These are phyloP conservation scores for Melanotaenia boesemani DNA, from an alignment of 2,797 vertebrate genomes.

Conservation along the genomic window DNA sequence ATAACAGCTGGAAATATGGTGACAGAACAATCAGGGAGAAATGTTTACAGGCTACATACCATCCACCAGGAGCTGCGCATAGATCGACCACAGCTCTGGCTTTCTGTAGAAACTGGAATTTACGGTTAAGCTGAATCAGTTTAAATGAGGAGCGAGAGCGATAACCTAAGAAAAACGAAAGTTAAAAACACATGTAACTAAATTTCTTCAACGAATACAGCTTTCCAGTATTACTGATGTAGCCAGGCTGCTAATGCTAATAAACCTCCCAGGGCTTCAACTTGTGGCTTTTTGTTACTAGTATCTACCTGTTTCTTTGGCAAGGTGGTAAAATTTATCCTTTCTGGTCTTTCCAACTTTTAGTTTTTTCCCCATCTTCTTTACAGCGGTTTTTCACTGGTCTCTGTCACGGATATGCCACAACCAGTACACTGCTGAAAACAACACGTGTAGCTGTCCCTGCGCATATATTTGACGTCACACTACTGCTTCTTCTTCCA, in stretches of 20 bases:
- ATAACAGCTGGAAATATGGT: not conserved
- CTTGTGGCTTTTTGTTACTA: not conserved
- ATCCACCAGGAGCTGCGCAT: conserved; percentile 95
- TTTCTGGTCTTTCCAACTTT: conserved; percentile 93
- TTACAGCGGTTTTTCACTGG: not conserved
- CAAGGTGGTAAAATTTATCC: conserved; percentile 97
- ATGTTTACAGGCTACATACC: conserved; percentile 80
- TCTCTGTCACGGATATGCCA: conserved; percentile 3
- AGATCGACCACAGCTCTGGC: conserved; percentile 92
- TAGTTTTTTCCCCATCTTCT: conserved; percentile 94
- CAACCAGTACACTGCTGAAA: conserved; percentile 27
- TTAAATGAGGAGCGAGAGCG: conserved; percentile 98
- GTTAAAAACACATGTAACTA: fast-evolving
- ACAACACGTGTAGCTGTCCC: conserved; percentile 70
- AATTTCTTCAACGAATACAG: not conserved
- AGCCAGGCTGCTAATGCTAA: conserved; percentile 34
- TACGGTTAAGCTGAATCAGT: conserved; percentile 95
- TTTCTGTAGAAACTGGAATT: conserved; percentile 95
- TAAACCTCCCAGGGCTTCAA: not conserved
- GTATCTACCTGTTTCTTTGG: conserved; percentile 92
- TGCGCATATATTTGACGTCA: conserved; percentile 61
- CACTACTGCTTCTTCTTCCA: conserved; percentile 6
- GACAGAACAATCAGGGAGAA: not conserved
- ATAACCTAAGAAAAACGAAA: conserved; percentile 83
- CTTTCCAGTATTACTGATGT: fast-evolving